Conservation (phyloP, 2,888 invertebrate species). For the Cynaeus angustus region DNA sequence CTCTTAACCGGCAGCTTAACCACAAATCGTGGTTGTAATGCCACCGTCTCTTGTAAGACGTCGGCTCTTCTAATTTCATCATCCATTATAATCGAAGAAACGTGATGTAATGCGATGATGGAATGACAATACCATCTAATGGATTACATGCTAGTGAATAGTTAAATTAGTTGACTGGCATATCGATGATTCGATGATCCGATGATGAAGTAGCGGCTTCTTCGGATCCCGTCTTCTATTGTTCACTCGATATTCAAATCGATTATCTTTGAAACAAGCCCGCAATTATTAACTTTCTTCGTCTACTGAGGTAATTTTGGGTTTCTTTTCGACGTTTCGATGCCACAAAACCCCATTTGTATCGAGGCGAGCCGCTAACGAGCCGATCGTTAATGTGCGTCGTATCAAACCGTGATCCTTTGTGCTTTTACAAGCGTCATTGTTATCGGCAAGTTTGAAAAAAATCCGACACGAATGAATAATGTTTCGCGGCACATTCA, state of each 20-base stretch:
- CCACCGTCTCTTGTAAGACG: conserved; percentile 39
- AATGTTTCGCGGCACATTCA: conserved; percentile 52
- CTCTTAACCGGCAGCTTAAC: conserved; percentile 32
- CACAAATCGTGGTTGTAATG: conserved; percentile 25
- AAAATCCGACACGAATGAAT: conserved; percentile 53
- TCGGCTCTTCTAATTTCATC: conserved; percentile 46
- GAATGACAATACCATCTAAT: conserved; percentile 54
- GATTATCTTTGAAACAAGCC: conserved; percentile 42
- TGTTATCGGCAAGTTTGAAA: conserved; percentile 36
- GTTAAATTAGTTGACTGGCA: conserved; percentile 53
- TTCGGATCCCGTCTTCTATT: conserved; percentile 47
- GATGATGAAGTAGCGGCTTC: conserved; percentile 53
- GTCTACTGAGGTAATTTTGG: background rate
- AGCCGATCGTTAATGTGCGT: conserved; percentile 56
- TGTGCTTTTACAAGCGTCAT: conserved; percentile 53
- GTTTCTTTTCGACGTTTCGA: background rate
- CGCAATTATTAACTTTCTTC: conserved; percentile 27
- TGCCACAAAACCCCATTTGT: conserved; percentile 52
- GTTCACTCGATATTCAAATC: conserved; percentile 41
- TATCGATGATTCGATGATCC: conserved; percentile 50
- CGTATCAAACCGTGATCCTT: conserved; percentile 50
- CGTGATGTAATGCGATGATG: conserved; percentile 52
- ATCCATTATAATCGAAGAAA: conserved; percentile 50
- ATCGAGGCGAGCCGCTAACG: conserved; percentile 52
- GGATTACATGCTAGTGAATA: conserved; percentile 52